Percentiles rank a stretch among this genome's conserved stretches.
These are phyloP conservation scores for Halyomorpha halys DNA, from an alignment of 1,140 invertebrate species.

Conservation along the genomic window DNA sequence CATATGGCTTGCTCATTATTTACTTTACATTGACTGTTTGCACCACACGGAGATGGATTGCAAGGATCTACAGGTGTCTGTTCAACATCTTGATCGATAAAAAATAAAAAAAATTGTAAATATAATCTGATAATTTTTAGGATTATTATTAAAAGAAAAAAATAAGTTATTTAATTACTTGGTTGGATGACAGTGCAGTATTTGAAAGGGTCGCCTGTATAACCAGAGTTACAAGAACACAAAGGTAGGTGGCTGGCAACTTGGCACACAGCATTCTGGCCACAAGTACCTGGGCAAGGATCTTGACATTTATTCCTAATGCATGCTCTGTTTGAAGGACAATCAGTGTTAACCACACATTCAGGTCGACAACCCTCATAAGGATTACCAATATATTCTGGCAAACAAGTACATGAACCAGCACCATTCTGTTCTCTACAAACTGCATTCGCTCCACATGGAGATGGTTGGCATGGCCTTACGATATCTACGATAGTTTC, in stretches of 20 bases:
- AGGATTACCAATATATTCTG: conserved; percentile 62
- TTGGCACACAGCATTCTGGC: conserved; percentile 57
- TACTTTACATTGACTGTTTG: conserved; percentile 62
- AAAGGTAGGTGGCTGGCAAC: conserved; percentile 63
- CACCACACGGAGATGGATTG: conserved; percentile 59
- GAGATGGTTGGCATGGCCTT: conserved; percentile 59
- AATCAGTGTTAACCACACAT: conserved; percentile 61
- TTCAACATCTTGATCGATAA: neutral
- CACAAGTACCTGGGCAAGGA: conserved; percentile 65
- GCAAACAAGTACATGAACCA: conserved; percentile 57
- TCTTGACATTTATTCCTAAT: conserved; percentile 61
- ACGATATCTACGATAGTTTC: conserved; percentile 34
- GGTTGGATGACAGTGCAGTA: conserved; percentile 41
- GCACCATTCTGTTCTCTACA: conserved; percentile 54
- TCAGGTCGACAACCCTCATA: conserved; percentile 63
- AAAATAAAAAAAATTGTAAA: neutral
- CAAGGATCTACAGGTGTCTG: conserved; percentile 41
- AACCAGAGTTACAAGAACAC: conserved; percentile 57
- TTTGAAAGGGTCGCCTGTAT: conserved; percentile 61
- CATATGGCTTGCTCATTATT: conserved; percentile 59
- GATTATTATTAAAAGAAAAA: neutral
- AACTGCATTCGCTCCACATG: conserved; percentile 62
- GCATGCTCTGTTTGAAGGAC: conserved; percentile 58
- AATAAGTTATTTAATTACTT: conserved; percentile 20
- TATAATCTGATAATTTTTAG: neutral